Evolutionary conservation across 2,797 vertebrate genomes (phyloP).

Genomic region (Pseudochaenichthys georgianus): DNA sequence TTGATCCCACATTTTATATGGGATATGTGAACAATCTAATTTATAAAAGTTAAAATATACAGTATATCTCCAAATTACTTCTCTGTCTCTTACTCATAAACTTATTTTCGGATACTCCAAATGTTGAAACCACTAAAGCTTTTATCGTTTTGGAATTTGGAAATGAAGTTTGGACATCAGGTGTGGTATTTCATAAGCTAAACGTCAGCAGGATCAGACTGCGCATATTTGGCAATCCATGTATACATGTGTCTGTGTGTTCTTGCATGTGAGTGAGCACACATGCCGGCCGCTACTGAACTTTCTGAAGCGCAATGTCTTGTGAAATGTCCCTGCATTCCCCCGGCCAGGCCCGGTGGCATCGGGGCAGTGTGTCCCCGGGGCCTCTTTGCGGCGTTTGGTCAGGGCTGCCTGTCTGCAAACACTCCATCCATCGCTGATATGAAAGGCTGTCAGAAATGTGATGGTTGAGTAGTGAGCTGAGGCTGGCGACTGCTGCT

Average conservation of each 20-base stretch:
- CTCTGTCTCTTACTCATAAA: not conserved
- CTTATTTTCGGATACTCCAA: not conserved
- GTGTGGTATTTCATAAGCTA: slow-evolving; percentile 66
- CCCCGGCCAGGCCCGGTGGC: slow-evolving; percentile 32
- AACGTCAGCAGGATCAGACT: slow-evolving; percentile 46
- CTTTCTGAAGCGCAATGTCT: slow-evolving; percentile 49
- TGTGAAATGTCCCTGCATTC: slow-evolving; percentile 59
- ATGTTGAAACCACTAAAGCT: slow-evolving; percentile 4
- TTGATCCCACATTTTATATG: not conserved
- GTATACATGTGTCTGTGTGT: slow-evolving; percentile 1
- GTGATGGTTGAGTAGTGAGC: slow-evolving; percentile 70
- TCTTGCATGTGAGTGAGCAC: not conserved
- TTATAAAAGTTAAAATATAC: fast-evolving
- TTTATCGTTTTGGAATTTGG: slow-evolving; percentile 21
- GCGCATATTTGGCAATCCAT: slow-evolving; percentile 27
- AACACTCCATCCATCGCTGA: slow-evolving; percentile 77
- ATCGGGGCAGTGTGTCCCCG: slow-evolving; percentile 45
- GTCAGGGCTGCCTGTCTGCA: slow-evolving; percentile 62
- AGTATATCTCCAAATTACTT: not conserved
- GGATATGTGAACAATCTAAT: not conserved
- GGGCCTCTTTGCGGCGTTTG: slow-evolving; percentile 69
- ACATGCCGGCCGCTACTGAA: slow-evolving; percentile 31
- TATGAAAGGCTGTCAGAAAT: slow-evolving; percentile 79
- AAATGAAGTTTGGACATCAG: slow-evolving; percentile 53
- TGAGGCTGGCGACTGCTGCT: slow-evolving; percentile 65